Base-by-base conservation (phyloP, 2,888 invertebrate species). In the Leptinotarsa haldemani region DNA sequence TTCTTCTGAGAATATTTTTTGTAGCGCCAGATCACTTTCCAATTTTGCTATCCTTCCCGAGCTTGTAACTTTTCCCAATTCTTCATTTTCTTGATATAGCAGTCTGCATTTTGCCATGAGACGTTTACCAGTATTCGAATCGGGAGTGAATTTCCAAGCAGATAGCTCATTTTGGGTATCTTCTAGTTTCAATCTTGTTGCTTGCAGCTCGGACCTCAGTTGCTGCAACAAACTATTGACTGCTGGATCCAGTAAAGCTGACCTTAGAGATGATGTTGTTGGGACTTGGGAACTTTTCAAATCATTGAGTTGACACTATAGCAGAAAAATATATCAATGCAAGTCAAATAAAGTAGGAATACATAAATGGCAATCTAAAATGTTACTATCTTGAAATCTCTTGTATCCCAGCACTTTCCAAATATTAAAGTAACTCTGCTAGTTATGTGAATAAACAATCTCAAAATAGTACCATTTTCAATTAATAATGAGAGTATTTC, bases 81-180 rank as follows among this genome's bases (percentile, higher is more conserved):
- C 98, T 87, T 98, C 98, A 88, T 99, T 99, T 88, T 99, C 98
- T 88, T 98, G 97, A 85, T 98, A 95, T 65, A 99, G 88, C 80
- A 97, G 89, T 77, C 98, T 92, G 86, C 98, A 99, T 87, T 98
- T 97, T 13, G 98, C 97, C 98, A 99, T 98, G 80, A 99, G 89
- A 80, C 98, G 93, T 88, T 98, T 99, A 78, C 99, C 99, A 65
- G 98, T 98, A 89, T 97, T 97, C 78, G 97, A 98, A 88, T 99
- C 99, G n/a, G 98, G 97, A 16, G 98, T 98, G 88, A 99, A 99
- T 88, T 99, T 99, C 98, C 98, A 99, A 3, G 99, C 98, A 71
- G 96, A 95, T 64, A 99, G 90, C 90, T 99, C 99, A 88, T 97
- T 97, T 88, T 98, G 98, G 20, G 97, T 97, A 88, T 98, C 98